phyloP scores from a whole-genome alignment of 1,140 invertebrate genomes.

The Drosophila sucinea region DNA sequence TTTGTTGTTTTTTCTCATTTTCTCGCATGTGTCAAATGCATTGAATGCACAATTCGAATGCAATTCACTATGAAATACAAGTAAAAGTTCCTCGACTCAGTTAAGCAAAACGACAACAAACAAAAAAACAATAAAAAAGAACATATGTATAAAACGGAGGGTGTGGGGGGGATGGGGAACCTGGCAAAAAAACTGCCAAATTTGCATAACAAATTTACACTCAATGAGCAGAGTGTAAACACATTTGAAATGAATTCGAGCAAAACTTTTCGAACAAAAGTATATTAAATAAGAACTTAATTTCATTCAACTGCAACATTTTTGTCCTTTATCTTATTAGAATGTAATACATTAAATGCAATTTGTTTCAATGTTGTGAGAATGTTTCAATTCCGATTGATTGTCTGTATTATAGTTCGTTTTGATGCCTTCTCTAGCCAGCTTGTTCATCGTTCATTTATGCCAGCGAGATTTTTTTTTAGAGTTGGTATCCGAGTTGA shows the following conservation, averaged over 20 bases:
- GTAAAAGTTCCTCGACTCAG: background rate
- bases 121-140: background rate
- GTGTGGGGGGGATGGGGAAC: too few relatives aligned
- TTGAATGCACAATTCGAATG: constrained; percentile 2
- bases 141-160: background rate
- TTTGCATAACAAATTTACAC: constrained; percentile 14
- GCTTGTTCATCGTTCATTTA: too few relatives aligned
- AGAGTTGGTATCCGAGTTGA: too few relatives aligned
- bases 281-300: background rate
- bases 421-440: too few relatives aligned
- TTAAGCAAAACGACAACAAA: background rate
- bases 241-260: constrained; percentile 6
- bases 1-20: constrained; percentile 4
- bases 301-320: background rate
- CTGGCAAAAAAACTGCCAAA: background rate
- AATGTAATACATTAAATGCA: background rate
- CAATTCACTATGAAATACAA: constrained; percentile 2
- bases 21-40: constrained; percentile 13
- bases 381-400: too few relatives aligned
- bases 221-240: background rate
- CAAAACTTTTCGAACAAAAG: background rate
- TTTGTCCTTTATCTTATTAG: background rate
- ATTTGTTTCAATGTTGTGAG: background rate
- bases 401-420: too few relatives aligned
- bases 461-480: too few relatives aligned